phyloP scores from a whole-genome alignment of 2,113 vertebrate species.

The Thunnus thynnus region DNA sequence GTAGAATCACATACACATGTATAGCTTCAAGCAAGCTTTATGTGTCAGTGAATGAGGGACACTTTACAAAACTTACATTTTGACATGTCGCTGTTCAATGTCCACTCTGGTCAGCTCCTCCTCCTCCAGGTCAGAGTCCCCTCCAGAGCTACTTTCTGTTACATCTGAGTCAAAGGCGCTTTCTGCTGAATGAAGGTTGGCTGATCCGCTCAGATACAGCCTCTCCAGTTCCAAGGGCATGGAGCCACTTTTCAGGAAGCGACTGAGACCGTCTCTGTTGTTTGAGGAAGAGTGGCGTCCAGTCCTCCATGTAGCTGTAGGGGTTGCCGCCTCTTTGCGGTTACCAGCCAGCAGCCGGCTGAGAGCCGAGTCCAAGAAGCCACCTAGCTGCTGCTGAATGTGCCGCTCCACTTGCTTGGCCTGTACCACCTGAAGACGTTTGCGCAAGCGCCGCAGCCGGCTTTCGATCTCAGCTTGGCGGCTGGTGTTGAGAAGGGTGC shows the following conservation, averaged over 20 bases:
- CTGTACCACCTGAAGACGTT: constrained; percentile 97
- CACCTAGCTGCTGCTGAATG: constrained; percentile 95
- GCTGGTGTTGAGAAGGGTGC: constrained; percentile 87
- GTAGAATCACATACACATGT: neutral
- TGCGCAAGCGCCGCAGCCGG: constrained; percentile 91
- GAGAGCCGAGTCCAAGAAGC: constrained; percentile 92
- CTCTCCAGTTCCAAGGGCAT: constrained; percentile 93
- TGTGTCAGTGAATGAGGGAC: neutral
- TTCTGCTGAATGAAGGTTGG: constrained; percentile 92
- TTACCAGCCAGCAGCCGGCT: constrained; percentile 89
- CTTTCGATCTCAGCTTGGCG: constrained; percentile 93
- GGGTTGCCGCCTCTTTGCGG: constrained; percentile 86
- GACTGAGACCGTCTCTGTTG: constrained; percentile 87
- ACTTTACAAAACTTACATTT: constrained; percentile 89
- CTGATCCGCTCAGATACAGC: constrained; percentile 92
- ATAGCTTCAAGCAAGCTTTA: neutral
- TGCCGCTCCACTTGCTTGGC: constrained; percentile 98
- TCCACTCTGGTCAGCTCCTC: constrained; percentile 93
- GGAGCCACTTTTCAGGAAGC: constrained; percentile 90
- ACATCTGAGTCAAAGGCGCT: constrained; percentile 96
- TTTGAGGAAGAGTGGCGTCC: constrained; percentile 81
- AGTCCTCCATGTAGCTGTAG: constrained; percentile 71
- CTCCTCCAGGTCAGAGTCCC: constrained; percentile 96
- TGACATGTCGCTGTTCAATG: constrained; percentile 91
- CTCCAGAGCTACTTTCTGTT: constrained; percentile 98